These are phyloP conservation scores for Cyclophora albipunctata DNA, from an alignment of 2,888 invertebrate genomes.

Conservation along the genomic window DNA sequence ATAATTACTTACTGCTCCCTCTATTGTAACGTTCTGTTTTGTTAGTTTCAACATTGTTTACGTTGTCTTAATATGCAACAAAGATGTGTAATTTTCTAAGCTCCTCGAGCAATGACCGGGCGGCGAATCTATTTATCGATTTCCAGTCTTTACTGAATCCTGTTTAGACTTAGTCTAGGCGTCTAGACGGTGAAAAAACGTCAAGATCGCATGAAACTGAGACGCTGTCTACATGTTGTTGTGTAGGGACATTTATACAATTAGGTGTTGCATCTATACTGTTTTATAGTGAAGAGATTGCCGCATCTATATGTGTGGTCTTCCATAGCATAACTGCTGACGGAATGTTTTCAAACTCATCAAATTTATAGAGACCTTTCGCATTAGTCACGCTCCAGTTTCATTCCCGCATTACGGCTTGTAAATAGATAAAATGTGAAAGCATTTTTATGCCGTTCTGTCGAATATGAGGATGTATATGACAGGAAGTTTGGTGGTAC, in stretches of 20 bases:
- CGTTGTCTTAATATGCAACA: not conserved
- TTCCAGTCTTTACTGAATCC: slow-evolving; percentile 41
- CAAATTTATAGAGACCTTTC: slow-evolving; percentile 20
- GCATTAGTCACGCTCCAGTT: slow-evolving; percentile 42
- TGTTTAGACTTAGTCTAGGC: slow-evolving; percentile 43
- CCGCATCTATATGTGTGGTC: slow-evolving; percentile 3
- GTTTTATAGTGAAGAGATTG: too few relatives aligned
- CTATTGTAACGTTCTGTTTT: slow-evolving; percentile 1
- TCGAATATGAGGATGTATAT: slow-evolving; percentile 22
- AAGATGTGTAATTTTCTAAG: too few relatives aligned
- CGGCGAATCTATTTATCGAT: slow-evolving; percentile 49
- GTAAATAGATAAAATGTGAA: slow-evolving; percentile 36
- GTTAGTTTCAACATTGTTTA: slow-evolving; percentile 5
- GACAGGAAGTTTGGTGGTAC: slow-evolving; percentile 42
- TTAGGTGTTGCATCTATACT: too few relatives aligned
- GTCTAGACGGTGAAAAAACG: slow-evolving; percentile 51
- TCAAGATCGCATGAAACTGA: slow-evolving; percentile 1
- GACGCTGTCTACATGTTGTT: not conserved
- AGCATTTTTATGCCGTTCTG: slow-evolving; percentile 40
- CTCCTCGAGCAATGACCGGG: slow-evolving; percentile 41
- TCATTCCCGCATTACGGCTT: slow-evolving; percentile 26
- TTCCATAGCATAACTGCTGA: not conserved
- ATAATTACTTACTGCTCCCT: slow-evolving; percentile 8
- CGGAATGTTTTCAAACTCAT: slow-evolving; percentile 13
- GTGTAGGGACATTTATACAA: too few relatives aligned